These are phyloP conservation scores for Actenoides lindsayi DNA, from an alignment of 2,113 vertebrate genomes.

Conservation along the genomic window DNA sequence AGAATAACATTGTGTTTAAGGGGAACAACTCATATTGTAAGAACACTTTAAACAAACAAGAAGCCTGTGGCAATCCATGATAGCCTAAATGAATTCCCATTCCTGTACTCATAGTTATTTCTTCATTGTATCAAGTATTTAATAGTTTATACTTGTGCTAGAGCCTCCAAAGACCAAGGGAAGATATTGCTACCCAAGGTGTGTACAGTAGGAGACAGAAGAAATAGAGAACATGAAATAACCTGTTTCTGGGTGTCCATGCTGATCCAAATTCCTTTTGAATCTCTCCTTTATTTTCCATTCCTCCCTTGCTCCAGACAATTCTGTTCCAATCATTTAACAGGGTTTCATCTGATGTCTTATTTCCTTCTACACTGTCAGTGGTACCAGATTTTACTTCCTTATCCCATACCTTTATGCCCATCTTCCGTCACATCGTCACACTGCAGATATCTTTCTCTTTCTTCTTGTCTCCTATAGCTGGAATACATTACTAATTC, in stretches of 20 bases:
- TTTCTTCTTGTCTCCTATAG: neutral
- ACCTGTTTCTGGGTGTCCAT: neutral
- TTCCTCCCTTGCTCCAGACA: neutral
- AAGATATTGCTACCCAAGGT: neutral
- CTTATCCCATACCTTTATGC: neutral
- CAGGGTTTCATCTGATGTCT: neutral
- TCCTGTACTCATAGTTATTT: neutral
- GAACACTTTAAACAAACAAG: neutral
- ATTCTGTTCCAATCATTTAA: neutral
- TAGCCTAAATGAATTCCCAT: neutral
- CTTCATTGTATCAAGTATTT: neutral
- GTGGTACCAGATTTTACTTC: neutral
- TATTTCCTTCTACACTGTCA: neutral
- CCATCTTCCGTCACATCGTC: neutral
- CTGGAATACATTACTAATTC: neutral
- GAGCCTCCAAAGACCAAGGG: neutral
- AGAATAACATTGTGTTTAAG: neutral
- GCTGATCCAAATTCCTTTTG: neutral
- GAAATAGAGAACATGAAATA: neutral
- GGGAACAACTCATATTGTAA: neutral
- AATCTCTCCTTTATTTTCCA: neutral
- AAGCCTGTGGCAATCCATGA: neutral
- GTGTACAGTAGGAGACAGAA: neutral
- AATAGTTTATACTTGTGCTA: neutral
- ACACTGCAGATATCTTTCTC: neutral